Evolutionary conservation across 2,113 vertebrate genomes (phyloP).

Genomic region (Prietella phreatophila): DNA sequence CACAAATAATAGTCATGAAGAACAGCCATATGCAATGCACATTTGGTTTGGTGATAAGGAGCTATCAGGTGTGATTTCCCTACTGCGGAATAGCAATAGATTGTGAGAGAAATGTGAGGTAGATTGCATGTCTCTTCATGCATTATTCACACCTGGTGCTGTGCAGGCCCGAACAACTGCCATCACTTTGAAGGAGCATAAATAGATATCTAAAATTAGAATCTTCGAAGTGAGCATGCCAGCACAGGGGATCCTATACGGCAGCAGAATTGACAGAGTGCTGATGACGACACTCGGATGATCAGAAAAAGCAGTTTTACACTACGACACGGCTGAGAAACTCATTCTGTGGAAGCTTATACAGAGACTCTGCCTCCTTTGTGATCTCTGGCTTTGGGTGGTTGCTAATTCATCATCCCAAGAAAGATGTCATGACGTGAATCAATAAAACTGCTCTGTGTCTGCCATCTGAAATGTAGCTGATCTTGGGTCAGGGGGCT

Average conservation of each 20-base stretch:
- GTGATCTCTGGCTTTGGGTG: neutral
- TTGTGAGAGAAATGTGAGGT: slow-evolving; percentile 26
- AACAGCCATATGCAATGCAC: slow-evolving; percentile 50
- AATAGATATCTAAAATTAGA: slow-evolving; percentile 65
- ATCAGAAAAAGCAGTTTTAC: slow-evolving; percentile 36
- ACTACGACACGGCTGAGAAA: slow-evolving; percentile 12
- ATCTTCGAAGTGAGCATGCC: slow-evolving; percentile 56
- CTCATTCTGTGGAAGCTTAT: slow-evolving; percentile 1
- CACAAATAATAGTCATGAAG: slow-evolving; percentile 50
- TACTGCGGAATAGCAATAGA: slow-evolving; percentile 55
- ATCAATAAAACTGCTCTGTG: neutral
- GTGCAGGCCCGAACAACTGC: slow-evolving; percentile 40
- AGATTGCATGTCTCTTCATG: slow-evolving; percentile 46
- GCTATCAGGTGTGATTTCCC: slow-evolving; percentile 57
- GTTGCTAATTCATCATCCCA: slow-evolving; percentile 14
- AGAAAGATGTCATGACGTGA: neutral
- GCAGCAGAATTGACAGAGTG: slow-evolving; percentile 28
- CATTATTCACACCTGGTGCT: slow-evolving; percentile 56
- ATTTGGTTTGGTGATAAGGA: slow-evolving; percentile 57
- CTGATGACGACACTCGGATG: slow-evolving; percentile 18
- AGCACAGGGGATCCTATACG: slow-evolving; percentile 37
- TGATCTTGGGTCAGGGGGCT: neutral
- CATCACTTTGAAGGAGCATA: slow-evolving; percentile 53
- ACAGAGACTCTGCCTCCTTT: neutral
- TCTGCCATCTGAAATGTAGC: neutral